These are phyloP conservation scores for Andrena fulva DNA, from an alignment of 2,888 invertebrate genomes.

Conservation along the genomic window DNA sequence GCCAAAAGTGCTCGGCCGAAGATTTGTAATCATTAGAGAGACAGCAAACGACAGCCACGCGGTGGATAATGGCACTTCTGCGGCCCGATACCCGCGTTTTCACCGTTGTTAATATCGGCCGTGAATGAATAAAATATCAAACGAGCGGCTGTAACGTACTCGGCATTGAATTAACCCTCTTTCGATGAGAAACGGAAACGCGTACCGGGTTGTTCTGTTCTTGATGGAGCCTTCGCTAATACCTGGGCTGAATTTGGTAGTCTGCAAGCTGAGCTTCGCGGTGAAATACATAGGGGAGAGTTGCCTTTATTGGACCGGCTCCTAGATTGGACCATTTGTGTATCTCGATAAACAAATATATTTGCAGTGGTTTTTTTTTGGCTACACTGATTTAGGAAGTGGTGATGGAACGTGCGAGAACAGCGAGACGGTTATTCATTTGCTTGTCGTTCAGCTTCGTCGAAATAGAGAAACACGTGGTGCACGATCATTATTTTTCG, in stretches of 20 bases:
- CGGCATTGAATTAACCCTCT: constrained; percentile 12
- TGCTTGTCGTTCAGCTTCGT: too few relatives aligned
- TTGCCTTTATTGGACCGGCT: too few relatives aligned
- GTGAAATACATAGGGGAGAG: not conserved
- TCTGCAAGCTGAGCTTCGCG: not conserved
- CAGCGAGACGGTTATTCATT: too few relatives aligned
- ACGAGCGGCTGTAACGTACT: not conserved
- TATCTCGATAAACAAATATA: too few relatives aligned
- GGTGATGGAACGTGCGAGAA: too few relatives aligned
- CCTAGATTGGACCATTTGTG: too few relatives aligned
- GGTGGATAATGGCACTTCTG: constrained; percentile 57
- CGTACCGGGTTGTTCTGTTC: not conserved
- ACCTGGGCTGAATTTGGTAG: not conserved
- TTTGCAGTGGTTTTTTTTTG: too few relatives aligned
- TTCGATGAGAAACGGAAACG: not conserved
- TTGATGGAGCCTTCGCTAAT: not conserved
- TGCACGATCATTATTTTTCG: too few relatives aligned
- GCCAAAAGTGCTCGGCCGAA: constrained; percentile 48
- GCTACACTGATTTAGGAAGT: too few relatives aligned
- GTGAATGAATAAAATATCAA: constrained; percentile 29
- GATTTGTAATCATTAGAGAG: constrained; percentile 63
- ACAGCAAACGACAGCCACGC: constrained; percentile 54
- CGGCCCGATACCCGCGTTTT: constrained; percentile 33
- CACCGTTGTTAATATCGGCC: constrained; percentile 30
- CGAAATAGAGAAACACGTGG: too few relatives aligned